These are phyloP conservation scores for Mesoligia furuncula DNA, from an alignment of 2,888 invertebrate species.

Conservation along the genomic window DNA sequence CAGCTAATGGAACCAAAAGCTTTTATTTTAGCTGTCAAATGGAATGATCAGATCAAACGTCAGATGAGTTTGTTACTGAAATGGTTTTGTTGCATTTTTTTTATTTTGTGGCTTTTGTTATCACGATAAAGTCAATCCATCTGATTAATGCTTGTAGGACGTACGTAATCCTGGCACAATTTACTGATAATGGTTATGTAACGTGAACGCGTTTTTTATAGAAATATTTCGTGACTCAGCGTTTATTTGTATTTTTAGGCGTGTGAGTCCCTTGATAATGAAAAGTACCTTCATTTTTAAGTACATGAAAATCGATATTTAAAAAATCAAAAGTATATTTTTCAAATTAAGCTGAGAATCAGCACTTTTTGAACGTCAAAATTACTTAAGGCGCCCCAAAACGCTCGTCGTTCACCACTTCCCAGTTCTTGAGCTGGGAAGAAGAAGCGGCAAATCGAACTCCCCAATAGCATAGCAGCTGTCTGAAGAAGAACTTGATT, in stretches of 20 bases:
- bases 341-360: not conserved
- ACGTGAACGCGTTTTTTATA: constrained; percentile 2
- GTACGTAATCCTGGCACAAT: constrained; percentile 20
- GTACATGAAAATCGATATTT: not conserved
- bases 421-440: not conserved
- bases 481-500: not conserved
- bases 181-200: constrained; percentile 38
- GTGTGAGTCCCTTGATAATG: not conserved
- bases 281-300: not conserved
- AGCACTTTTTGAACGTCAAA: no score
- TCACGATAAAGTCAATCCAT: constrained; percentile 46
- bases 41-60: not conserved
- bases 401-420: not conserved
- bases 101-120: constrained; percentile 22
- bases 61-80: not conserved
- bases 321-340: no score
- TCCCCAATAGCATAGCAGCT: not conserved
- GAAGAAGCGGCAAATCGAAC: no score
- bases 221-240: not conserved
- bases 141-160: constrained; percentile 14
- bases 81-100: not conserved
- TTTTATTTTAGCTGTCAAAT: constrained; percentile 10
- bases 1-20: not conserved
- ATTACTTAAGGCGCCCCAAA: not conserved
- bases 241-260: not conserved